Evolutionary conservation across 2,113 vertebrate species (phyloP), one percentile per base, ranked within the genome.

Genomic region (Petromus typicus): DNA sequence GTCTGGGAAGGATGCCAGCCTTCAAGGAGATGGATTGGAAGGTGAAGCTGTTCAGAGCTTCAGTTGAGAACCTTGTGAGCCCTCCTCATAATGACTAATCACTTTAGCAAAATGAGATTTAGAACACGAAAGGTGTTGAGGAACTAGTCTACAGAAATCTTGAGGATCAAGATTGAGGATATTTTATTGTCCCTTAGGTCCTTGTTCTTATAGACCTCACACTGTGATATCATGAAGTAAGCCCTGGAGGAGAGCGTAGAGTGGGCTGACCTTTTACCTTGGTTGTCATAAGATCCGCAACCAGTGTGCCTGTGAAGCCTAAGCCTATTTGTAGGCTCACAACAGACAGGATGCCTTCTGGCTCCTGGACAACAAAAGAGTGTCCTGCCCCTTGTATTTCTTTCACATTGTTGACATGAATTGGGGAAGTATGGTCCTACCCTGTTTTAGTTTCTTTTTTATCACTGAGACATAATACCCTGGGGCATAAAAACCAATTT

Each of bases 21-120:
- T 96, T 91, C 63, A 59, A 88, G 71, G 87, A 32, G 85, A 75
- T 69, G 48, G 85, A 67, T 91, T 75, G 3, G 84, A 91, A 81
- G 81, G 87, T 80, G 73, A 89, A 81, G 43, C 63, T 40, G 22
- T 82, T 37, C 67, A 85, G 27, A 56, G 81, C 79, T 23, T 88
- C 85, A 2, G 0, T 0, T 22, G 40, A 92, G 95, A 93, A 85
- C 30, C 22, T 90, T 0, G 0, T 71, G 85, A 92, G 76, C 54
- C 61, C 79, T 92, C 43, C 67, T 64, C 18, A 61, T n/a, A 80
- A 64, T 13, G 18, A 95, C 63, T 87, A 27, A 80, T 40, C 5
- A 0, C 93, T 96, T 93, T 40, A 78, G 61, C 48, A 78, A 61
- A 80, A 34, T 56, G 22, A 87, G 54, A 75, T 86, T 86, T 87